A percentile compares a stretch with the other conserved stretches of the same genome.
phyloP scores from a whole-genome alignment of 2,888 invertebrate species.

The Entomobrya proxima region DNA sequence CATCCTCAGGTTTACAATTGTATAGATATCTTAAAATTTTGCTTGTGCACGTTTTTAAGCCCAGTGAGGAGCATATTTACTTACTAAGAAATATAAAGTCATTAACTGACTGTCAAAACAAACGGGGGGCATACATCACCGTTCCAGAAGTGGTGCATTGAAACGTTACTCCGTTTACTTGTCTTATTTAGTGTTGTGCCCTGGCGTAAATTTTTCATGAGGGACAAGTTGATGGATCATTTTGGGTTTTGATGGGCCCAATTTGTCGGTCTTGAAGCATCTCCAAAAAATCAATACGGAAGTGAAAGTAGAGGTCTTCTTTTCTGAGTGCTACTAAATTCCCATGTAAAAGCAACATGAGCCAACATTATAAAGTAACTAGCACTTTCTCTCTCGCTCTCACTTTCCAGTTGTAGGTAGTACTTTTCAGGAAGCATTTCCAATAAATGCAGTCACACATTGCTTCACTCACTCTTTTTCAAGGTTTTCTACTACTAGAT shows the following conservation, averaged over 20 bases:
- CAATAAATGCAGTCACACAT: background rate
- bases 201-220: slow-evolving; percentile 39
- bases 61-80: too few relatives aligned
- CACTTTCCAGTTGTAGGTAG: background rate
- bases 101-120: slow-evolving; percentile 14
- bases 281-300: slow-evolving; percentile 35
- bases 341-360: background rate
- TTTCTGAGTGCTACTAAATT: too few relatives aligned
- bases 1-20: too few relatives aligned
- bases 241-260: slow-evolving; percentile 52
- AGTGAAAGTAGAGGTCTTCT: background rate
- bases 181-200: background rate
- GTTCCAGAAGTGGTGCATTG: background rate
- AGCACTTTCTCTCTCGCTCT: too few relatives aligned
- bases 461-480: background rate
- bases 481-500: background rate
- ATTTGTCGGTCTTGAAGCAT: slow-evolving; percentile 25
- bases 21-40: too few relatives aligned
- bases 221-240: slow-evolving; percentile 51
- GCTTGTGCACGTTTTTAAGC: too few relatives aligned
- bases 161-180: background rate
- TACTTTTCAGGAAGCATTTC: background rate
- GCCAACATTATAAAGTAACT: too few relatives aligned
- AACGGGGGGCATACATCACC: background rate
- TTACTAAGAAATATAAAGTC: slow-evolving; percentile 10